Evolutionary conservation across 2,113 vertebrate genomes (phyloP).

Genomic region (Butorides virescens): DNA sequence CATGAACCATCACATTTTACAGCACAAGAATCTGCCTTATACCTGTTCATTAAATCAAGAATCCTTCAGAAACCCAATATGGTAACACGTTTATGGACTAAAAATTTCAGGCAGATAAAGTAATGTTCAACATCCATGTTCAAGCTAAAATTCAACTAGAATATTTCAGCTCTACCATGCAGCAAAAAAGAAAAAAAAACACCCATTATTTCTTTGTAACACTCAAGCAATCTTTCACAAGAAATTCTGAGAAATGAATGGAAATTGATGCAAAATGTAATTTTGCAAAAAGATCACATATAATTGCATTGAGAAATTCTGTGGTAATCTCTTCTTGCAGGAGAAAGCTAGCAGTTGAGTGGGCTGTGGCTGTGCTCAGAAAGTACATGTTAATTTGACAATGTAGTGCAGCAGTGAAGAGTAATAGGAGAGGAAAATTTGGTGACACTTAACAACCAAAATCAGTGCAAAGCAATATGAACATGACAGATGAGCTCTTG

Average conservation of each 20-base stretch:
- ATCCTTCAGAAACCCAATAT: background rate
- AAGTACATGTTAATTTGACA: constrained; percentile 7
- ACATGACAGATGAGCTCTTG: background rate
- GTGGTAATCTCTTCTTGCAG: background rate
- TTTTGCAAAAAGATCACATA: constrained; percentile 11
- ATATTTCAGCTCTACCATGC: background rate
- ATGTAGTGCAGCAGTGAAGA: background rate
- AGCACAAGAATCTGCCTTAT: background rate
- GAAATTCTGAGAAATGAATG: background rate
- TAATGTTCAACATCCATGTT: background rate
- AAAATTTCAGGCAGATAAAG: background rate
- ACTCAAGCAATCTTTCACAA: background rate
- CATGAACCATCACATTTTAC: background rate
- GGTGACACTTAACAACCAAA: background rate
- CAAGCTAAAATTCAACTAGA: background rate
- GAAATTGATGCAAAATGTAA: background rate
- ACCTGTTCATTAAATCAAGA: background rate
- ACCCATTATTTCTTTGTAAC: background rate
- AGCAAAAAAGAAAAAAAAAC: background rate
- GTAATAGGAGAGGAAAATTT: background rate
- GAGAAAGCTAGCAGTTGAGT: constrained; percentile 11
- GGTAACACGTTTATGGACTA: background rate
- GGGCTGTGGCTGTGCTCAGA: constrained; percentile 22
- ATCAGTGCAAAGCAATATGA: background rate
- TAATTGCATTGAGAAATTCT: constrained; percentile 12